Evolutionary conservation across 1,140 invertebrate species (phyloP), one percentile per base, ranked within the genome.

Genomic region (Gryon sp.): DNA sequence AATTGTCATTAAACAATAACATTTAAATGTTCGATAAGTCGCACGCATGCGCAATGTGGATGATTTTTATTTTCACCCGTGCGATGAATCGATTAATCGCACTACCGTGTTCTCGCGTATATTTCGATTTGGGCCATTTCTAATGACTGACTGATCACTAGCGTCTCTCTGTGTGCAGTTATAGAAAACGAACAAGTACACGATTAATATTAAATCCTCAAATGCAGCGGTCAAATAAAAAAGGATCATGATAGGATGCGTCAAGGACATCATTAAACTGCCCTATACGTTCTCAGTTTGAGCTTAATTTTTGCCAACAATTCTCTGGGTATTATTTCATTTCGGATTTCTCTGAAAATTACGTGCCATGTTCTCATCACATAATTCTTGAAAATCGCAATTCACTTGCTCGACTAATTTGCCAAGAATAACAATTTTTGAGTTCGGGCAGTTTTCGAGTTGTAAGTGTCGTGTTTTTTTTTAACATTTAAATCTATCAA

Each of bases 191-290:
- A 45, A 18, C n/a, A 36, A 53, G 34, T 66, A n/a, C 38, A 60
- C 20, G 28, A 30, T 26, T 41, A 26, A 32, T 24, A 30, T 26
- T 41, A 26, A 32, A 4, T 20, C 15, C 40, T 16, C 14, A 50
- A 60, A 70, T 70, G 53, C 26, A 9, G 43, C 36, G 34, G 26
- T 45, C 26, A 40, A 50, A 60, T 57, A 16, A 65, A 43, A 52
- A 60, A 59, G 28, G 34, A 28, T 48, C 53, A 70, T 60, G 66
- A 59, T 41, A 24, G 53, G 43, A 12, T 69, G 30, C 36, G 14
- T 48, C 9, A 48, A 57, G 18, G 48, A 4, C 15, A 46, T 53
- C 32, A 24, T 15, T 32, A 14, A 20, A 43, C 8, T 40, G 14
- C 16, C 11, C 19, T 14, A 57, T 20, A 48, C 9, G 7, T 24